Conservation (phyloP, 2,888 invertebrate genomes). For the Drosophila conformis region DNA sequence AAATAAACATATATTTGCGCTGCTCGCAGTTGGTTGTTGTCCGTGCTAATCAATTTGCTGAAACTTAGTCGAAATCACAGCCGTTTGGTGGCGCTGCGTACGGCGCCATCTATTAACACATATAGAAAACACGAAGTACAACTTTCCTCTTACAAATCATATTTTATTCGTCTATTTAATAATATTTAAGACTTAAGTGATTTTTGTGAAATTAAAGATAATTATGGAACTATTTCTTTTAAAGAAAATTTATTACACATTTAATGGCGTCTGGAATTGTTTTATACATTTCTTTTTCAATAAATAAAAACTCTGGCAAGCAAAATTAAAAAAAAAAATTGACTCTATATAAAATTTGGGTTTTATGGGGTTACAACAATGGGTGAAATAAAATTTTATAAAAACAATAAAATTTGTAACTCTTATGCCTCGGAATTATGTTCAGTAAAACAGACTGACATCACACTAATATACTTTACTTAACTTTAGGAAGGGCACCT, state of each 20-base stretch:
- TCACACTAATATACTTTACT: neutral
- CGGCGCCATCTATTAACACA: slow-evolving; percentile 17
- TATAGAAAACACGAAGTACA: neutral
- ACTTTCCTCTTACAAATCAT: neutral
- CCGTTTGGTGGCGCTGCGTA: neutral
- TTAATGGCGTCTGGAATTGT: neutral
- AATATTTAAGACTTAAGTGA: neutral
- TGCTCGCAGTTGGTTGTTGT: slow-evolving; percentile 23
- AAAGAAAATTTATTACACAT: neutral
- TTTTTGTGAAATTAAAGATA: neutral
- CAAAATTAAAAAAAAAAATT: neutral
- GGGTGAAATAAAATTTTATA: neutral
- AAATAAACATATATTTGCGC: neutral
- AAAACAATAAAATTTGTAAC: neutral
- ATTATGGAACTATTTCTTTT: neutral
- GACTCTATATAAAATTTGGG: neutral
- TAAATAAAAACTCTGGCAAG: neutral
- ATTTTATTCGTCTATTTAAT: neutral
- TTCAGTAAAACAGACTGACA: neutral
- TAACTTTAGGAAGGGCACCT: neutral
- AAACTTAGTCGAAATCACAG: neutral
- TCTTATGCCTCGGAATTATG: neutral
- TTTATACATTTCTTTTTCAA: neutral
- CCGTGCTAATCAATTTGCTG: slow-evolving; percentile 1
- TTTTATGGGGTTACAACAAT: neutral